Evolutionary conservation across 2,888 invertebrate genomes (phyloP).

Genomic region (Eilema depressum): DNA sequence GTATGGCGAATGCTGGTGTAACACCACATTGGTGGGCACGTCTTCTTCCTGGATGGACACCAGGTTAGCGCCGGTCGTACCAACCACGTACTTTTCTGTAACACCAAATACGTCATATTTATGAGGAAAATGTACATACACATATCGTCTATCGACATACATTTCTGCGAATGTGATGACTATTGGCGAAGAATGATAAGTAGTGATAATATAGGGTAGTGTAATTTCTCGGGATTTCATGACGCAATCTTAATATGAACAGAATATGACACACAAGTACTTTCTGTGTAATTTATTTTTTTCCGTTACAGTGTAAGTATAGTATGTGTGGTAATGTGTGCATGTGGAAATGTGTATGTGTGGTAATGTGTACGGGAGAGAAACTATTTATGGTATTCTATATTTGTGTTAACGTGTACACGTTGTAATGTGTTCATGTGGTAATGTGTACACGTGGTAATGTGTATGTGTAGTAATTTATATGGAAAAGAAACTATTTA

Average conservation of each 20-base stretch:
- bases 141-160: neutral
- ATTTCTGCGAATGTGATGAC: neutral
- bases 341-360: neutral
- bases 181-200: neutral
- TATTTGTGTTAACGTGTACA: too few species aligned
- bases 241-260: neutral
- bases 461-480: too few species aligned
- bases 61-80: constrained; percentile 79
- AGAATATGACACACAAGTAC: too few species aligned
- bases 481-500: too few species aligned
- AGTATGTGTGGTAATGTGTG: too few species aligned
- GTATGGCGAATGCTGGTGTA: constrained; percentile 79
- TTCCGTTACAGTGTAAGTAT: too few species aligned
- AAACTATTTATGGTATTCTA: too few species aligned
- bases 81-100: constrained; percentile 85
- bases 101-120: neutral
- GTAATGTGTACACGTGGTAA: neutral
- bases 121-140: neutral
- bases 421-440: neutral
- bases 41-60: constrained; percentile 84
- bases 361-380: neutral
- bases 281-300: too few species aligned
- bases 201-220: neutral
- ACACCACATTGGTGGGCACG: constrained; percentile 68
- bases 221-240: neutral